Base-by-base conservation (phyloP, 2,113 vertebrate genomes). In the Crocuta crocuta region DNA sequence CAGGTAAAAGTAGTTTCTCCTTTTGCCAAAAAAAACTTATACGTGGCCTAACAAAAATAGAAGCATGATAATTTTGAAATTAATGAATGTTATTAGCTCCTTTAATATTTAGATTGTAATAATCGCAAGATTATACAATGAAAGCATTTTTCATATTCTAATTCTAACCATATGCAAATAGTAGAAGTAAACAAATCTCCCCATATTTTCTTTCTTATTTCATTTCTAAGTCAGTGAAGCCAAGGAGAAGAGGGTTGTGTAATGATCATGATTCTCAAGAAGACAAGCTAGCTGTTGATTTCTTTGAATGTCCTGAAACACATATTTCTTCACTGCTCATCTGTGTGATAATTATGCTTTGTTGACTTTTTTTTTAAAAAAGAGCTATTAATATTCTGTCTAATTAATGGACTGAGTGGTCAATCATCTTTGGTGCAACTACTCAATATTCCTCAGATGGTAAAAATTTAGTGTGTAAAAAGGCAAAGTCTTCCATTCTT, bases 1-100 rank as follows among this genome's bases (percentile, higher is more conserved):
- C 35, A 79, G 45, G 17, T 68, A 39, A 82, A 87, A 89, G 1
- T 50, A 94, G 5, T 8, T 79, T 96, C 95, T 92, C 58, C 16
- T 80, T 97, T 95, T 91, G 39, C 58, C 66, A 86, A 85, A 92
- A 97, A 50, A n/a, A n/a, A 87, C 85, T 87, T 89, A 31, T 53
- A 63, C 8, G 94, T 94, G 31, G 71, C 7, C 10, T 96, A 58
- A 91, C 12, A 73, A 90, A 96, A 97, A 90, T 2, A 76, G 33
- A 88, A 92, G 17, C 70, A 58, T 55, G 66, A 35, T 93, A 85
- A 86, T 82, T 97, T 89, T 90, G 78, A 95, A 90, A 89, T 86
- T 71, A 93, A 91, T 95, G 33, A 33, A 68, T 89, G 61, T 35
- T 82, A 79, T 97, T 86, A 92, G 48, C 50, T 85, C 3, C 23